Conservation (phyloP, 2,113 vertebrate species). For the Nyctereutes procyonoides region DNA sequence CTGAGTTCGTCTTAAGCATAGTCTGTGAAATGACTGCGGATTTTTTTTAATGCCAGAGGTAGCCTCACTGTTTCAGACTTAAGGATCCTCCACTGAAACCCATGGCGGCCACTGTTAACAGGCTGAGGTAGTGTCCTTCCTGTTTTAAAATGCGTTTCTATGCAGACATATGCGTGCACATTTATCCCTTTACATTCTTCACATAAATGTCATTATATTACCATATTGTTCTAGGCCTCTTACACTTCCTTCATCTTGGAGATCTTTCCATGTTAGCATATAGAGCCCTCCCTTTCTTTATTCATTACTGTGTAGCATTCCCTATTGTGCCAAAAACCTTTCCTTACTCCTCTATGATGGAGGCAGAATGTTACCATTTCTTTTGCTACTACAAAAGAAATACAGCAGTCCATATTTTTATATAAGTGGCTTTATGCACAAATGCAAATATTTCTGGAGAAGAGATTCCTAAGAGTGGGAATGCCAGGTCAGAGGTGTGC, state of each 20-base stretch:
- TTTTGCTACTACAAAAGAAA: background rate
- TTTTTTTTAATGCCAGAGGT: background rate
- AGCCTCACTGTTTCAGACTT: background rate
- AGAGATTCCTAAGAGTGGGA: background rate
- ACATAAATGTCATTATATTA: background rate
- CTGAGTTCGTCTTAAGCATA: background rate
- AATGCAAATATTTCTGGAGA: slow-evolving; percentile 6
- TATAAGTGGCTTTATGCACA: background rate
- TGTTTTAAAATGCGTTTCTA: background rate
- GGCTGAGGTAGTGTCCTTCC: background rate
- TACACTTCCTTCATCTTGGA: background rate
- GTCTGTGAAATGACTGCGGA: background rate
- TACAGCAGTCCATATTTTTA: background rate
- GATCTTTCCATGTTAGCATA: background rate
- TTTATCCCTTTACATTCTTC: background rate
- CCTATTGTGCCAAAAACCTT: background rate
- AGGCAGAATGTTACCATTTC: background rate
- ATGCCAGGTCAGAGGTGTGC: background rate
- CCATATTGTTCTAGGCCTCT: background rate
- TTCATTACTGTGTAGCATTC: background rate
- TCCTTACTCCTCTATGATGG: background rate
- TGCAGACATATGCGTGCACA: background rate
- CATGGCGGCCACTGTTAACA: background rate
- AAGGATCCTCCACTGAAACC: background rate
- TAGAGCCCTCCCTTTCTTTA: background rate